These are phyloP conservation scores for Sebastes glaucus DNA, from an alignment of 2,797 vertebrate species.

Conservation along the genomic window DNA sequence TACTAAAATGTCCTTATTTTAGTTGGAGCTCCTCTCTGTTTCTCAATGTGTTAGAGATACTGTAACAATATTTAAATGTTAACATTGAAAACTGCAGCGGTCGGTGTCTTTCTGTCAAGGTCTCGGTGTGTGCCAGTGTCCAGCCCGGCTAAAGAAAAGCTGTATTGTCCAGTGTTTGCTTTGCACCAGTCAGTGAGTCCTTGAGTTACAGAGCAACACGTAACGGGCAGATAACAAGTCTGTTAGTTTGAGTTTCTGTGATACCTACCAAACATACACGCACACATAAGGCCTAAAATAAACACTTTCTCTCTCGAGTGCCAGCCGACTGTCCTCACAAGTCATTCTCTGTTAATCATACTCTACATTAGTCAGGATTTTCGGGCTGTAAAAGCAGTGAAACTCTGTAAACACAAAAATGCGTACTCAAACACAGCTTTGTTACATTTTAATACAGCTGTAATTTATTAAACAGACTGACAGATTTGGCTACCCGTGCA, in stretches of 20 bases:
- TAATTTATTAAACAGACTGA: background rate
- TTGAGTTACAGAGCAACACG: conserved; percentile 28
- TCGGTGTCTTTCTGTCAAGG: background rate
- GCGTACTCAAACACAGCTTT: background rate
- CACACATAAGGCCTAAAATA: background rate
- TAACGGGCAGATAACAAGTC: conserved; percentile 48
- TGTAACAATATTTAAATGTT: background rate
- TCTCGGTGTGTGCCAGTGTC: background rate
- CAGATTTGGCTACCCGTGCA: background rate
- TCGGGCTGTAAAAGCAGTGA: background rate
- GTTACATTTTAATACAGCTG: background rate
- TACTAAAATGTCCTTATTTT: background rate
- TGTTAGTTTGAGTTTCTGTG: conserved; percentile 66
- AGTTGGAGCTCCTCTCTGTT: background rate
- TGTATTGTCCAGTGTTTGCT: conserved; percentile 48
- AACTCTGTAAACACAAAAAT: background rate
- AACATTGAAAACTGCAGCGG: background rate
- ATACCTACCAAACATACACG: conserved; percentile 18
- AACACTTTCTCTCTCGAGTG: background rate
- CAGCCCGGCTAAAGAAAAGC: conserved; percentile 32
- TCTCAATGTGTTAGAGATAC: background rate
- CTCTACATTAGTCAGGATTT: background rate
- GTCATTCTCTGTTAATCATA: conserved; percentile 42
- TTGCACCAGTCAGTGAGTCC: conserved; percentile 48
- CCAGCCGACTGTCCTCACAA: background rate